Evolutionary conservation across 2,797 vertebrate species (phyloP).

Genomic region (Trichosurus vulpecula): DNA sequence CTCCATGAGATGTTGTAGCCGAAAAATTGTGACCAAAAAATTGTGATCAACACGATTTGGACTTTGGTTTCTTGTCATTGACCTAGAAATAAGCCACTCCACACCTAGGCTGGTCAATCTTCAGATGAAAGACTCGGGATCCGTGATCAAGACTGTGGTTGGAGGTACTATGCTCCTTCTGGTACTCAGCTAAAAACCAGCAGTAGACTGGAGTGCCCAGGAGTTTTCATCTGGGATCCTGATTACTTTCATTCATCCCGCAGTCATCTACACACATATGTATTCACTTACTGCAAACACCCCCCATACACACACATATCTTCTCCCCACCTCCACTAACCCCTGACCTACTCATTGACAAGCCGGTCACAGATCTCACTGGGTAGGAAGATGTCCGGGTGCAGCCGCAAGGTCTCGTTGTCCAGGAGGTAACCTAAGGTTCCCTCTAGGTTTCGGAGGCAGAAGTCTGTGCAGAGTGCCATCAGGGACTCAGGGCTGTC

Average conservation of each 20-base stretch:
- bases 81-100: not conserved
- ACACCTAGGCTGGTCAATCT: not conserved
- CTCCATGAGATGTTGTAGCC: not conserved
- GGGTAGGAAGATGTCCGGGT: constrained; percentile 96
- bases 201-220: not conserved
- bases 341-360: constrained; percentile 90
- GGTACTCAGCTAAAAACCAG: not conserved
- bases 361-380: constrained; percentile 98
- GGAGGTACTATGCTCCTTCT: not conserved
- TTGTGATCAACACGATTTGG: not conserved
- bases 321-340: not conserved
- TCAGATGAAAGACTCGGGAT: not conserved
- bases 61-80: not conserved
- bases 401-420: constrained; percentile 90
- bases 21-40: not conserved
- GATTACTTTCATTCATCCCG: not conserved
- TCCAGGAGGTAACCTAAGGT: constrained; percentile 95
- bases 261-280: not conserved
- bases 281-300: not conserved
- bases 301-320: not conserved
- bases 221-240: not conserved
- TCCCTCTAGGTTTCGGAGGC: constrained; percentile 94
- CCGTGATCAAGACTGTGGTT: not conserved
- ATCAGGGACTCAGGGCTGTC: constrained; percentile 96
- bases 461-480: constrained; percentile 93